phyloP scores from a whole-genome alignment of 1,140 invertebrate genomes.

The Penaeus vannamei region DNA sequence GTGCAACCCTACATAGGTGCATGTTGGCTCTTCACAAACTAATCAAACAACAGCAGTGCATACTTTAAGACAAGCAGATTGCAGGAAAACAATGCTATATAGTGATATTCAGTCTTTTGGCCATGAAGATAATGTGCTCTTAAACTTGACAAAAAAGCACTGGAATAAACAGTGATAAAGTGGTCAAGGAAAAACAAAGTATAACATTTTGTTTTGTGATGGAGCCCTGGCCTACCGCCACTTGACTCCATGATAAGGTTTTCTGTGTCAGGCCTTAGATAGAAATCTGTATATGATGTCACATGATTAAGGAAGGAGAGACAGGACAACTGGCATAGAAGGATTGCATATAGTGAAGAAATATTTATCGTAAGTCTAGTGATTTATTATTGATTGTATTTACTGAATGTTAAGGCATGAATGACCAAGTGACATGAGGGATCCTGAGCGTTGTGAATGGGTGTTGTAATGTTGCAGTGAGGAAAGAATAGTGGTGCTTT shows the following conservation, averaged over 20 bases:
- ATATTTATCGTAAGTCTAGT: slow-evolving; percentile 15
- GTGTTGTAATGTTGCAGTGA: slow-evolving; percentile 19
- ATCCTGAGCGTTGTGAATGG: not conserved
- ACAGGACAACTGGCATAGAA: slow-evolving; percentile 16
- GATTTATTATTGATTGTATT: too few relatives aligned
- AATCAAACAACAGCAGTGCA: slow-evolving; percentile 36
- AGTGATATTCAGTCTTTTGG: not conserved
- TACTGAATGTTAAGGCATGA: too few relatives aligned
- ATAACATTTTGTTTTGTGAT: slow-evolving; percentile 2
- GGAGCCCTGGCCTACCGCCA: not conserved
- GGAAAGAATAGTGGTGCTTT: slow-evolving; percentile 54
- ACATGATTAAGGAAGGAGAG: slow-evolving; percentile 12
- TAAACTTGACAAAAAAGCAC: not conserved
- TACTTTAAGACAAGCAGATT: not conserved
- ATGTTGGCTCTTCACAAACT: not conserved
- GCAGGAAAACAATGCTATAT: not conserved
- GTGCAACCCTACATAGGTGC: not conserved
- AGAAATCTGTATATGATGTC: slow-evolving; percentile 38
- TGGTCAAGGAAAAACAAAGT: slow-evolving; percentile 38
- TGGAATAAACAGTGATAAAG: slow-evolving; percentile 29
- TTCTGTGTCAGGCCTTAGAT: slow-evolving; percentile 59
- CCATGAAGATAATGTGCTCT: slow-evolving; percentile 2
- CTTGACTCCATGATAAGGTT: slow-evolving; percentile 22
- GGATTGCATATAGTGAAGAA: slow-evolving; percentile 12
- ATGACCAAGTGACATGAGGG: too few relatives aligned